A percentile compares a stretch with the other conserved stretches of the same genome.
These are phyloP conservation scores for Leuciscus waleckii DNA, from an alignment of 2,797 vertebrate genomes.

Conservation along the genomic window DNA sequence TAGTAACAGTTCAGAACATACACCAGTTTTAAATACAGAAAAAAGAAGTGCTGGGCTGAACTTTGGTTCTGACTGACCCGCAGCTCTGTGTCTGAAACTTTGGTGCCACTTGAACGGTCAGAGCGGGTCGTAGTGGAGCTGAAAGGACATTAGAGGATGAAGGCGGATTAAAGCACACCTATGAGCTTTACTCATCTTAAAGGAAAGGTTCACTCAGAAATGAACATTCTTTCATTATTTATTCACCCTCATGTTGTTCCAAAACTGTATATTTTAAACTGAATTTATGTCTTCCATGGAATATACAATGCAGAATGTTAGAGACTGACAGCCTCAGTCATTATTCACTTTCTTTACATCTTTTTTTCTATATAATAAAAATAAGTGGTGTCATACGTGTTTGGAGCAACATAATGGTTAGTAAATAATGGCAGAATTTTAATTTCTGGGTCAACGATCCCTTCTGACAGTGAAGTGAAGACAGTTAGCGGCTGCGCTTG, in stretches of 20 bases:
- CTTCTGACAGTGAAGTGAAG: not conserved
- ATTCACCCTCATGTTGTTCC: not conserved
- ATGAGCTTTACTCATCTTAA: not conserved
- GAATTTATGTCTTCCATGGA: not conserved
- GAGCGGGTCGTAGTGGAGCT: conserved; percentile 91
- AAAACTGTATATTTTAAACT: not conserved
- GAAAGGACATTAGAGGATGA: conserved; percentile 32
- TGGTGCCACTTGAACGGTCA: conserved; percentile 85
- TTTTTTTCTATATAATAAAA: not conserved
- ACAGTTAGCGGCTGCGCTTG: not conserved
- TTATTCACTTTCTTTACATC: not conserved
- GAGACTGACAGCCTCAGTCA: not conserved
- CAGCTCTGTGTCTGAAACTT: conserved; percentile 83
- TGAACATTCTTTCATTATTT: not conserved
- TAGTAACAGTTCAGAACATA: not conserved
- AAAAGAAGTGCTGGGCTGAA: not conserved
- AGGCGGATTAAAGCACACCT: not conserved
- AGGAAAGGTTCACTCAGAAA: not conserved
- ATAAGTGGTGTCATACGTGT: not conserved
- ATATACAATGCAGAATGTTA: not conserved
- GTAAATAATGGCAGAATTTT: not conserved
- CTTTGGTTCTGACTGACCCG: conserved; percentile 77
- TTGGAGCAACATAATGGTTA: not conserved
- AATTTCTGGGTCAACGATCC: not conserved
- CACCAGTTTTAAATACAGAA: not conserved